Evolutionary conservation across 2,888 invertebrate species (phyloP), one percentile per base, ranked within the genome.

Genomic region (Copidosoma aretas): DNA sequence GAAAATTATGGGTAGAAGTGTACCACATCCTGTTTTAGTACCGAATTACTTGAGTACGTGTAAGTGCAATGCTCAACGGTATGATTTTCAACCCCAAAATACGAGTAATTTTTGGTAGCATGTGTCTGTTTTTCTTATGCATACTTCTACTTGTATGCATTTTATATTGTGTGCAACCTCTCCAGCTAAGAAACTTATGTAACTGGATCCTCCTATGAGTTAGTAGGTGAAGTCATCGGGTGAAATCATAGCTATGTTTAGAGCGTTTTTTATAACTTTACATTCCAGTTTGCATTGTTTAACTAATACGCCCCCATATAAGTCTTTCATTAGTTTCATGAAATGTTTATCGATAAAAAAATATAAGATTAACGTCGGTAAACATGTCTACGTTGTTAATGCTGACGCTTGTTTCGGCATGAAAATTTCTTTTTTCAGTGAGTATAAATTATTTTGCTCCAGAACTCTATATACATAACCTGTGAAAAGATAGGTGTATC

Each of bases 101-200:
- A 57, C 39, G 0, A 39, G 57, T 1, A 59, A 10, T 46, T 59
- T 46, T 46, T 46, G 46, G n/a, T 59, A 59, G 22, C 59, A 59
- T 22, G 43, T 22, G 0, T 21, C 24, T 1, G 59, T 59, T 59
- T 49, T 17, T 3, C 59, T 21, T 46, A 46, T 21, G 17, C 25
- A 14, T 2, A 59, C 59, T 5, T 59, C 46, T 46, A 59, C 46
- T 1, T 22, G 25, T 25, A 56, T 24, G 32, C 24, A 56, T 15
- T 56, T 56, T 24, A 56, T 3, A 24, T 24, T 24, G 25, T 56
- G 56, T 14, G 21, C 25, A 10, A 22, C 5, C 25, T 56, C 54
- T 25, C 54, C 54, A 1, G 24, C 25, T 22, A 56, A 17, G 12
- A 56, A 22, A 14, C 54, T 24, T 14, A 54, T 22, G 22, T 22